phyloP scores from a whole-genome alignment of 2,888 invertebrate species.

The Neoitamus cyanurus region DNA sequence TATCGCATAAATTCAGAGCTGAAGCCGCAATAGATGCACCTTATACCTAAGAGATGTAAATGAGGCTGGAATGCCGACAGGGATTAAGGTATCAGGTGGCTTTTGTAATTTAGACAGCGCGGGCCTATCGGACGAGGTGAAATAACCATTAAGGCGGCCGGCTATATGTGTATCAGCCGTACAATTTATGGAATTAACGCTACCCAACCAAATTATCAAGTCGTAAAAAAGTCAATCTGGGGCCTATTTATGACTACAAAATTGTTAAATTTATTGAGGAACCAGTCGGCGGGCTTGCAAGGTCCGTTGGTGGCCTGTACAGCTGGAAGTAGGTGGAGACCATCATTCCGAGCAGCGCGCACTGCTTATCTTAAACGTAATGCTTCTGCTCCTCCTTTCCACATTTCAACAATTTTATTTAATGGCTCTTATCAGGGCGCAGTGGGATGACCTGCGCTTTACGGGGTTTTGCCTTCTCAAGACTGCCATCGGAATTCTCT shows the following conservation, averaged over 20 bases:
- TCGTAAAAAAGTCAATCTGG: slow-evolving; percentile 35
- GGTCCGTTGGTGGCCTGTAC: not conserved
- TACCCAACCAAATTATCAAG: slow-evolving; percentile 36
- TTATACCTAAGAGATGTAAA: slow-evolving; percentile 14
- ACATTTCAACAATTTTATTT: slow-evolving; percentile 40
- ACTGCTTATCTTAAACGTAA: slow-evolving; percentile 33
- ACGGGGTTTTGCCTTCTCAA: not conserved
- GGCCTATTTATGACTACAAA: slow-evolving; percentile 32
- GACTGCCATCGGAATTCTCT: not conserved
- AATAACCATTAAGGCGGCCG: slow-evolving; percentile 17
- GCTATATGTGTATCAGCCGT: not conserved
- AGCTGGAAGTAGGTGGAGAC: slow-evolving; percentile 29
- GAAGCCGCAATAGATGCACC: slow-evolving; percentile 23
- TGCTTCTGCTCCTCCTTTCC: slow-evolving; percentile 38
- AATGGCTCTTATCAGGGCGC: slow-evolving; percentile 33
- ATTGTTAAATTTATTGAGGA: slow-evolving; percentile 36
- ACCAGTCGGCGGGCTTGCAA: not conserved
- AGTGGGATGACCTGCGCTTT: not conserved
- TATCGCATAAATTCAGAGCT: slow-evolving; percentile 9
- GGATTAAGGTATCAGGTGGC: slow-evolving; percentile 38
- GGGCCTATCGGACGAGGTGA: slow-evolving; percentile 2
- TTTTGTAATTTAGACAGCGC: slow-evolving; percentile 20
- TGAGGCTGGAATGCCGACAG: not conserved
- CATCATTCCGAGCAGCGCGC: not conserved
- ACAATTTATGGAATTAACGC: slow-evolving; percentile 41